Evolutionary conservation across 2,888 invertebrate genomes (phyloP).

Genomic region (Mycalesis mineus): DNA sequence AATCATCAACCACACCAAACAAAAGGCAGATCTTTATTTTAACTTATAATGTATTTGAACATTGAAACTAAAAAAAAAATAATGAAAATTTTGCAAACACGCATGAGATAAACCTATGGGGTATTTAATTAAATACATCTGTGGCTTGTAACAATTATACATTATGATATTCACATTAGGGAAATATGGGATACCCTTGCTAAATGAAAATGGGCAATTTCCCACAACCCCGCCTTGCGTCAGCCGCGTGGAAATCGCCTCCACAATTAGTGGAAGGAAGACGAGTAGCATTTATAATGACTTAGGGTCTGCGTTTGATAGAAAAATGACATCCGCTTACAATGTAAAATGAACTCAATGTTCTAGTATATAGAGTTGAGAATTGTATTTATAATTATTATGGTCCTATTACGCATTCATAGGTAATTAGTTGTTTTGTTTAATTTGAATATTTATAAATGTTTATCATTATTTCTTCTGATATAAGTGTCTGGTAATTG

Average conservation of each 20-base stretch:
- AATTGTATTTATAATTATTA: background rate
- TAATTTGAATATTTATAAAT: slow-evolving; percentile 19
- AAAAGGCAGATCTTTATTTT: no score
- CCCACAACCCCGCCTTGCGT: slow-evolving; percentile 5
- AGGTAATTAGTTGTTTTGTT: slow-evolving; percentile 13
- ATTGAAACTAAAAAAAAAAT: no score
- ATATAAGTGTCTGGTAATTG: slow-evolving; percentile 6
- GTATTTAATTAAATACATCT: no score
- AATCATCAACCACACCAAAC: no score
- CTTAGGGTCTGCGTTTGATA: slow-evolving; percentile 6
- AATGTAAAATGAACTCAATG: background rate
- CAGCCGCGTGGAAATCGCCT: slow-evolving; percentile 16
- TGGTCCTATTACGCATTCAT: slow-evolving; percentile 11
- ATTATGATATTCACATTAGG: background rate
- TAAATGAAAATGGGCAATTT: slow-evolving; percentile 5
- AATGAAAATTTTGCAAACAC: no score
- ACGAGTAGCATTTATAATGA: slow-evolving; percentile 24
- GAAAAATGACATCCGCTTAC: background rate
- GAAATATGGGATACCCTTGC: background rate
- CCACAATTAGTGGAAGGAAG: slow-evolving; percentile 24
- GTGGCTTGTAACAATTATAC: background rate
- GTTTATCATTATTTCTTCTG: slow-evolving; percentile 4
- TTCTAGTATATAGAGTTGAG: background rate
- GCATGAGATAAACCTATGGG: no score
- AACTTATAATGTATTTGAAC: no score